These are phyloP conservation scores for Megaceryle alcyon DNA, from an alignment of 2,797 vertebrate genomes.

Conservation along the genomic window DNA sequence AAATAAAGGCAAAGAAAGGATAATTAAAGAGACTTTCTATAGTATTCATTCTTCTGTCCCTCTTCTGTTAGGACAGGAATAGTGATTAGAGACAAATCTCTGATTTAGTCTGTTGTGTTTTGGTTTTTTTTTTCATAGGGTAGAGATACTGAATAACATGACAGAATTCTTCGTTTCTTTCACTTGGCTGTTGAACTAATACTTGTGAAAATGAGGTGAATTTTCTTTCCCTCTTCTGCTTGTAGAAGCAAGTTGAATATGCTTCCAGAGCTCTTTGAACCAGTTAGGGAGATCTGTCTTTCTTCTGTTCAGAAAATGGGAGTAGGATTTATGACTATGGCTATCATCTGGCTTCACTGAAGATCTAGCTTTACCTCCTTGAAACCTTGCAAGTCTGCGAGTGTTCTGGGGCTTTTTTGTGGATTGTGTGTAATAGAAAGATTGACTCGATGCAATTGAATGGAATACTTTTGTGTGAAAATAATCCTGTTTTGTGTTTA, in stretches of 20 bases:
- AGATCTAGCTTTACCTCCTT: not conserved
- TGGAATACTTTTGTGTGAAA: not conserved
- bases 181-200: not conserved
- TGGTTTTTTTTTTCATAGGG: not conserved
- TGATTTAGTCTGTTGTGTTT: not conserved
- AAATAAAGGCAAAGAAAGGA: not conserved
- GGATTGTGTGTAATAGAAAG: not conserved
- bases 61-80: not conserved
- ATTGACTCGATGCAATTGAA: not conserved
- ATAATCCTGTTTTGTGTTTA: conserved; percentile 47
- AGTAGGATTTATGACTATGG: not conserved
- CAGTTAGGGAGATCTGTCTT: not conserved
- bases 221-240: not conserved
- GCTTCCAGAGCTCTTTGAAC: not conserved
- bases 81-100: not conserved
- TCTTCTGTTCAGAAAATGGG: not conserved
- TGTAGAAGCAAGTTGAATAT: not conserved
- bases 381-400: not conserved
- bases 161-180: not conserved
- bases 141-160: not conserved
- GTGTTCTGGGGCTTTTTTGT: not conserved
- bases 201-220: not conserved
- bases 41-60: not conserved
- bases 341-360: not conserved
- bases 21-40: not conserved